Percentiles rank a stretch among this genome's conserved stretches.
phyloP scores from a whole-genome alignment of 2,797 vertebrate genomes.

The Cryptoblepharus egeriae region DNA sequence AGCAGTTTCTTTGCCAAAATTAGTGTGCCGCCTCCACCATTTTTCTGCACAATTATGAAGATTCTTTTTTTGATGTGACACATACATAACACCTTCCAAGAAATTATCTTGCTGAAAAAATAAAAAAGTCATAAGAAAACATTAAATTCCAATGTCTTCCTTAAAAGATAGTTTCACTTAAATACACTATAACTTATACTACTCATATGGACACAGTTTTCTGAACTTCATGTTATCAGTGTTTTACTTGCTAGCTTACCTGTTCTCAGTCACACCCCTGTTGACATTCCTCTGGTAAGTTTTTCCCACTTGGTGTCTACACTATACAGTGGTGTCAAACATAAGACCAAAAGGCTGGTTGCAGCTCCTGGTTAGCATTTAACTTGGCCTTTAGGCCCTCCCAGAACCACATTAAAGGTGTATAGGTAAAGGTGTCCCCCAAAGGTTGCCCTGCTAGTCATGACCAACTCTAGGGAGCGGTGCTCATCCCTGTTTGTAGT shows the following conservation, averaged over 20 bases:
- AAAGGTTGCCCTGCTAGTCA: no score
- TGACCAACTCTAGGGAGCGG: no score
- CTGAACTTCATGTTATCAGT: not conserved
- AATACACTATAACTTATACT: not conserved
- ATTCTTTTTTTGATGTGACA: not conserved
- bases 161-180: not conserved
- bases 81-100: slow-evolving; percentile 17
- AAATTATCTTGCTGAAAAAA: slow-evolving; percentile 11
- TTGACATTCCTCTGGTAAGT: not conserved
- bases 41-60: slow-evolving; percentile 14
- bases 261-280: not conserved
- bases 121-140: not conserved
- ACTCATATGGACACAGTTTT: not conserved
- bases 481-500: no score
- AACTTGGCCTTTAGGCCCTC: no score
- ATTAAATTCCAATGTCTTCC: not conserved
- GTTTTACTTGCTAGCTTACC: not conserved
- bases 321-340: no score
- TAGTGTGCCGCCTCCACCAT: slow-evolving; percentile 24
- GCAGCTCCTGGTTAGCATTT: no score
- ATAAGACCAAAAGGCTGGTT: no score
- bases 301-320: no score
- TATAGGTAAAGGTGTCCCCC: no score
- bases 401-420: no score
- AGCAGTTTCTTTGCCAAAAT: slow-evolving; percentile 8